A percentile compares a stretch with the other conserved stretches of the same genome.
Evolutionary conservation across 2,797 vertebrate genomes (phyloP).

Genomic region (Acropternis orthonyx): DNA sequence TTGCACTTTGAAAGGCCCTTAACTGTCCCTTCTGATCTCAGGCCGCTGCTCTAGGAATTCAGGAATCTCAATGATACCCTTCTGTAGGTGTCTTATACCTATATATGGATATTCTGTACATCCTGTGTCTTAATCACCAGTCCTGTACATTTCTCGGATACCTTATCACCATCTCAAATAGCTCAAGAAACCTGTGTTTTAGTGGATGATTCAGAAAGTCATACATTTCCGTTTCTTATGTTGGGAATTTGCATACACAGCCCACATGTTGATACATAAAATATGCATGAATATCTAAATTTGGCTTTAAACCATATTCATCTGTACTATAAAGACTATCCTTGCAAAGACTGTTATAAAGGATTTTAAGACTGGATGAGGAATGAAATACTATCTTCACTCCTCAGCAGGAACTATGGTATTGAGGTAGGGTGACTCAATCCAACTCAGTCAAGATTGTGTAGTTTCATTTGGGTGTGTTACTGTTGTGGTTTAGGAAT

Average conservation of each 20-base stretch:
- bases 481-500: background rate
- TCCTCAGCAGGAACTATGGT: background rate
- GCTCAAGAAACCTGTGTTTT: background rate
- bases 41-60: background rate
- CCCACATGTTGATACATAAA: background rate
- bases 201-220: background rate
- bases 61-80: background rate
- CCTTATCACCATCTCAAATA: background rate
- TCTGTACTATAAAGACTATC: background rate
- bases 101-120: background rate
- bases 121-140: background rate
- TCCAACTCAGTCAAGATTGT: background rate
- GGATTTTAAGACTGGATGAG: background rate
- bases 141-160: background rate
- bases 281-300: background rate
- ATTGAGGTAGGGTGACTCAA: background rate
- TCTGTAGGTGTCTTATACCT: background rate
- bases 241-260: rapidly evolving
- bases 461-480: background rate
- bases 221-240: background rate
- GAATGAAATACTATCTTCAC: background rate
- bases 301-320: background rate
- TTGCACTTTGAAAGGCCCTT: background rate
- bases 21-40: background rate
- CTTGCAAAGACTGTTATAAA: background rate